Conservation (phyloP, 1,140 invertebrate species). For the Caenorhabditis inopinata region DNA sequence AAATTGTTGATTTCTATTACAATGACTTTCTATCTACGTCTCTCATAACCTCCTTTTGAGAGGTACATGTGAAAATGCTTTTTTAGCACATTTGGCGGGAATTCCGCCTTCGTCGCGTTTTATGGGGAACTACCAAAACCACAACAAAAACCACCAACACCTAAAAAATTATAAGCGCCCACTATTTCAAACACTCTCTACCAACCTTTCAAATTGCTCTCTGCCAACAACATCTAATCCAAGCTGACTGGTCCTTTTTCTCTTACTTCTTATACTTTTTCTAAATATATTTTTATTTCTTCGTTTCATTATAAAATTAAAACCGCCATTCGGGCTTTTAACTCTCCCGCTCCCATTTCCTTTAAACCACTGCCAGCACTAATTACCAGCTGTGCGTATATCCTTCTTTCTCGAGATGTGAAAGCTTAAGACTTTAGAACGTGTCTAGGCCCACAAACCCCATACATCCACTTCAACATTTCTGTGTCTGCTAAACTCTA, state of each 20-base stretch:
- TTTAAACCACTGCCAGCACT: neutral
- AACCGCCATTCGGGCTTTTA: neutral
- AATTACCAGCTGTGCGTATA: slow-evolving; percentile 34
- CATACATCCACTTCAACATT: slow-evolving; percentile 31
- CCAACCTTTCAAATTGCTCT: neutral
- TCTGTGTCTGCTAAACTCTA: neutral
- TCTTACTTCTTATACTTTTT: too few relatives aligned
- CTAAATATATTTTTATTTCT: neutral
- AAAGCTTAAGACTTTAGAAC: neutral
- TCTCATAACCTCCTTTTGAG: neutral
- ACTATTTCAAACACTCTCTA: slow-evolving; percentile 1
- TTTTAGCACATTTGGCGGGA: neutral
- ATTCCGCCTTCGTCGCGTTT: neutral
- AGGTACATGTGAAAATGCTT: neutral
- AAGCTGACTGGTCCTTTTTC: too few relatives aligned
- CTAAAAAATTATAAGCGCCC: neutral
- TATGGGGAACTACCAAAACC: too few relatives aligned
- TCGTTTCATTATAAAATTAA: neutral
- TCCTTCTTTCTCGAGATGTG: slow-evolving; percentile 21
- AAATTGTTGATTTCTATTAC: slow-evolving; percentile 17
- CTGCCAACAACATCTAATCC: too few relatives aligned
- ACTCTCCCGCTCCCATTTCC: neutral
- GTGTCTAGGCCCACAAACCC: neutral
- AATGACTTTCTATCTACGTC: neutral
- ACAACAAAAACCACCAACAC: slow-evolving; percentile 22